Evolutionary conservation across 2,888 invertebrate genomes (phyloP).

Genomic region (Drosophila cognata): DNA sequence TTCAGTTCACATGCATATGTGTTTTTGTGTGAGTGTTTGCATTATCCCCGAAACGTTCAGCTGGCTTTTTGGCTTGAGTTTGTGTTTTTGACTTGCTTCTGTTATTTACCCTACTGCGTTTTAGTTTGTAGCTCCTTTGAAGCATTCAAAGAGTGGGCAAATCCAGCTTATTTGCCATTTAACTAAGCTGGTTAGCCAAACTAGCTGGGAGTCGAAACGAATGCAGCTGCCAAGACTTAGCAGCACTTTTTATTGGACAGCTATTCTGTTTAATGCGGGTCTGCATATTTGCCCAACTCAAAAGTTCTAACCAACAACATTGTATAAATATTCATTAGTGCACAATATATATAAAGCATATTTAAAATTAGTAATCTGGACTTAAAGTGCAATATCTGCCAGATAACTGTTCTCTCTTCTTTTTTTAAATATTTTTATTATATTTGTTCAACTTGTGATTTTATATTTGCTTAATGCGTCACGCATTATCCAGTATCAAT

Average conservation of each 20-base stretch:
- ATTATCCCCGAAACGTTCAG: constrained; percentile 61
- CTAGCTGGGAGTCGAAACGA: constrained; percentile 40
- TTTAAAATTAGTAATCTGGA: neutral
- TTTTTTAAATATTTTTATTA: neutral
- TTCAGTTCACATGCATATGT: constrained; percentile 24
- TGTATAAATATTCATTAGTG: neutral
- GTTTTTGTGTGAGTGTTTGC: constrained; percentile 35
- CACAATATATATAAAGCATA: neutral
- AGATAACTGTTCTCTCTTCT: neutral
- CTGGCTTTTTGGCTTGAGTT: constrained; percentile 70
- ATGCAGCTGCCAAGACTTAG: constrained; percentile 10
- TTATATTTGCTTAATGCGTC: neutral
- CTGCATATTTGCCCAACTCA: neutral
- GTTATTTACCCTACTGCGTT: constrained; percentile 62
- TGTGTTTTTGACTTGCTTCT: constrained; percentile 51
- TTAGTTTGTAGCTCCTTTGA: constrained; percentile 36
- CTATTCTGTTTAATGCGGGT: constrained; percentile 20
- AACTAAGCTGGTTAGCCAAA: constrained; percentile 72
- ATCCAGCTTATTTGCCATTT: constrained; percentile 70
- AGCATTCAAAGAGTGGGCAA: constrained; percentile 10
- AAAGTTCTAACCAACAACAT: neutral
- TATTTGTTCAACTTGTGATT: neutral
- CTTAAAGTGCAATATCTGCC: neutral
- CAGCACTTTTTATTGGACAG: neutral
- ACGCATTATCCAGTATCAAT: neutral